phyloP scores from a whole-genome alignment of 2,113 vertebrate species.

The Sceloporus undulatus region DNA sequence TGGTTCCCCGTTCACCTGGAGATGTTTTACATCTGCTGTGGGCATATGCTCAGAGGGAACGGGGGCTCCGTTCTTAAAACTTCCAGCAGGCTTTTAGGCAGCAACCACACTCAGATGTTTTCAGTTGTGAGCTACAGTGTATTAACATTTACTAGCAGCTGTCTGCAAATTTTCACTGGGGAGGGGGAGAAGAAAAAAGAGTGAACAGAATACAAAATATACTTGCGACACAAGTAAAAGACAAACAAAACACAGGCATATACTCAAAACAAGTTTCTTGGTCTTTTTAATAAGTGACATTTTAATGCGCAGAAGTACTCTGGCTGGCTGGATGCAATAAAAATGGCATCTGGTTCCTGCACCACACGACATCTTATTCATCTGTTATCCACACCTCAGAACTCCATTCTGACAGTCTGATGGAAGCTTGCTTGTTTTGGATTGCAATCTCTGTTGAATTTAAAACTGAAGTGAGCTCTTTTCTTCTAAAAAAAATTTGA shows the following conservation, averaged over 20 bases:
- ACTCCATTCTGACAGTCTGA: not conserved
- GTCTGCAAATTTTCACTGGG: conserved; percentile 67
- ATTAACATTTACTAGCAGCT: conserved; percentile 62
- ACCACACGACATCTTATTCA: conserved; percentile 22
- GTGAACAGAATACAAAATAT: accelerated
- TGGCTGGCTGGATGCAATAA: conserved; percentile 65
- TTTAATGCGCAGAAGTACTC: conserved; percentile 64
- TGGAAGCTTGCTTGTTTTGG: not conserved
- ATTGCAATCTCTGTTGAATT: not conserved
- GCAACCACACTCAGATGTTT: not conserved
- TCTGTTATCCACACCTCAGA: conserved; percentile 48
- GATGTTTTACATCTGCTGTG: not conserved
- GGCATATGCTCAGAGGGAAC: not conserved
- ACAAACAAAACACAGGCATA: not conserved
- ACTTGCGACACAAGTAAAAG: conserved; percentile 31
- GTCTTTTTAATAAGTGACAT: conserved; percentile 40
- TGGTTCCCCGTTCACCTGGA: not conserved
- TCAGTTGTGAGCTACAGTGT: conserved; percentile 39
- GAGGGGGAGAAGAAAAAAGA: conserved; percentile 27
- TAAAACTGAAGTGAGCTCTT: not conserved
- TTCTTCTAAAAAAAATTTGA: not conserved
- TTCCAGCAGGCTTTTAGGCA: not conserved
- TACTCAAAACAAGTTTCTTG: conserved; percentile 34
- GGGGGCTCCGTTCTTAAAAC: not conserved
- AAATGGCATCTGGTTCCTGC: conserved; percentile 61